Evolutionary conservation across 1,140 invertebrate genomes (phyloP), one percentile per base, ranked within the genome.

Genomic region (Sweltsa coloradensis): DNA sequence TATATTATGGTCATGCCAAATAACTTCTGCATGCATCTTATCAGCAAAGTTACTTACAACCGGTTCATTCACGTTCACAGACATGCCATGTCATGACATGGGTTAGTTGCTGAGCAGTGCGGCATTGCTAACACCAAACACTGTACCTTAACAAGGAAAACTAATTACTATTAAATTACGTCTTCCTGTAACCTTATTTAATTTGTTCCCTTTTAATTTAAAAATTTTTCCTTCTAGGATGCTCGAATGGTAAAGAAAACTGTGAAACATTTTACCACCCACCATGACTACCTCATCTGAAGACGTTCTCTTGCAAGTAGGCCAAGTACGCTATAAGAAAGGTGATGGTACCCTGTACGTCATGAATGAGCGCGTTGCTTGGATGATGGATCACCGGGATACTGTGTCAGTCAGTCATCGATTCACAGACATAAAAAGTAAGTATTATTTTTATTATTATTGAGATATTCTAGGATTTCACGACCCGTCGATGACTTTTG

Each of bases 341-440:
- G 86, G 88, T 50, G 91, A 97, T 72, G 94, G 94, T 5, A 90
- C 85, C 5, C 69, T 98, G 21, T 97, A 96, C 66, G 75, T 97
- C 26, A 97, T 97, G 90, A 88, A 89, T 52, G 86, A 93, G 68
- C 73, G 93, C 55, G 69, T 98, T 53, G 92, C 87, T 27, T 97
- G 92, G 90, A 96, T 96, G 84, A 74, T 90, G 29, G 85, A 91
- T 56, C 89, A 94, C 58, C 74, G 78, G 57, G 89, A 95, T 57
- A 89, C 83, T 2, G 90, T 97, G 27, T 83, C 84, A 5, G 83
- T 96, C 22, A 92, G 88, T 51, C 89, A 96, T 64, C 79, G 86
- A 62, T 98, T 95, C 72, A 81, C 85, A 37, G 93, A 98, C 63
- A 96, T 98, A 52, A 97, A 97, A 77, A 81, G 89, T 93, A 73